phyloP scores from a whole-genome alignment of 1,140 invertebrate species.

The Drosophila trapezifrons region DNA sequence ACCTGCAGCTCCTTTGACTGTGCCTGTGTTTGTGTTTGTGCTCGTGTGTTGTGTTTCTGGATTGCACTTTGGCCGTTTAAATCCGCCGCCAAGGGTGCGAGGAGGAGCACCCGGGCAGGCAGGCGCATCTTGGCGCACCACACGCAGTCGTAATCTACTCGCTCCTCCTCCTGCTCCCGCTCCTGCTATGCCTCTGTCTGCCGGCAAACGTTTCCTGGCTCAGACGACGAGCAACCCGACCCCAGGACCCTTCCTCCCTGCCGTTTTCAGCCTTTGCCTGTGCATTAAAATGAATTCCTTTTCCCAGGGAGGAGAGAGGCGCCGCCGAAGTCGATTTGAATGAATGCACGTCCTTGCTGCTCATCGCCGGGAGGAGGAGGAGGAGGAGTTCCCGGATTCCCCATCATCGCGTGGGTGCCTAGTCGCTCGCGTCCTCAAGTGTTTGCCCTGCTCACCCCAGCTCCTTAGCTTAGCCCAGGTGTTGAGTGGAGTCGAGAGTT shows the following conservation, averaged over 20 bases:
- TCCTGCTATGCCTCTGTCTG: constrained; percentile 7
- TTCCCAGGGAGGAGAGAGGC: constrained; percentile 30
- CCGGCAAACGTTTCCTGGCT: constrained; percentile 64
- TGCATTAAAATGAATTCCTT: constrained; percentile 81
- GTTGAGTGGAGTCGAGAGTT: constrained; percentile 67
- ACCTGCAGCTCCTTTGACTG: constrained; percentile 27
- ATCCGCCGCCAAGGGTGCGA: constrained; percentile 34
- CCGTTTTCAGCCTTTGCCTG: constrained; percentile 15
- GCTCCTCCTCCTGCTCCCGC: constrained; percentile 10
- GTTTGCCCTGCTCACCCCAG: constrained; percentile 62
- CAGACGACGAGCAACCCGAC: constrained; percentile 4
- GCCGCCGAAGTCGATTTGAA: constrained; percentile 65
- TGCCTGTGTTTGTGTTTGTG: constrained; percentile 22
- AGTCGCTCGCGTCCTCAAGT: constrained; percentile 62
- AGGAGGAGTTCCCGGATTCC: neutral
- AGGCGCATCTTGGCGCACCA: constrained; percentile 73
- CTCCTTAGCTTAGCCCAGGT: constrained; percentile 50
- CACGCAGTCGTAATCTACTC: constrained; percentile 69
- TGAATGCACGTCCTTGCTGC: constrained; percentile 69
- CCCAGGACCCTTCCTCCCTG: neutral
- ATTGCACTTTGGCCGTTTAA: constrained; percentile 76
- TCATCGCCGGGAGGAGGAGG: constrained; percentile 15
- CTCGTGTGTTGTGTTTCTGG: constrained; percentile 42
- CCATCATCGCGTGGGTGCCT: constrained; percentile 4
- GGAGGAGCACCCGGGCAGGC: constrained; percentile 43